A percentile compares a stretch with the other conserved stretches of the same genome.
Conservation (phyloP, 2,113 vertebrate species). For the Benitochromis conjunctus region DNA sequence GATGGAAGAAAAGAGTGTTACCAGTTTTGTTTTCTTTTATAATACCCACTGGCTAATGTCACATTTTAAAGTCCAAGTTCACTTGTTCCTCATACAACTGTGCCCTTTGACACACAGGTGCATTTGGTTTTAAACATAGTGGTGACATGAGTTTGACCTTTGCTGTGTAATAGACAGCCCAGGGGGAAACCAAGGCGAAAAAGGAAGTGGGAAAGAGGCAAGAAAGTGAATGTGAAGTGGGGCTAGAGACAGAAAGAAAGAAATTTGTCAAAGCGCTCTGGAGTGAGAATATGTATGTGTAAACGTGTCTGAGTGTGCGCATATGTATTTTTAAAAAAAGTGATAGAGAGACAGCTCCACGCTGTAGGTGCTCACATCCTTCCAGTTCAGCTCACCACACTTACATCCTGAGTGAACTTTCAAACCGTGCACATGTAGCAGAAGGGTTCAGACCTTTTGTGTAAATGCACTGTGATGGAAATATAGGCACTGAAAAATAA, state of each 20-base stretch:
- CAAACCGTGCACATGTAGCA: neutral
- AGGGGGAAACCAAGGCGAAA: neutral
- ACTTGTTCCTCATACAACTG: constrained; percentile 7
- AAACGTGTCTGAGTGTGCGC: neutral
- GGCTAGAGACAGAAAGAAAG: neutral
- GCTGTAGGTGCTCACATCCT: neutral
- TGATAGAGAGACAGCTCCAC: neutral
- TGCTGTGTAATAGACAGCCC: constrained; percentile 24
- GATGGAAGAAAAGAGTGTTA: neutral
- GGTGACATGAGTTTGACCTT: constrained; percentile 37
- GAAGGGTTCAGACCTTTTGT: neutral
- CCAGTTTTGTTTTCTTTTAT: constrained; percentile 4
- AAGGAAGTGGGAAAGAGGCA: neutral
- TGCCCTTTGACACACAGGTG: constrained; percentile 35
- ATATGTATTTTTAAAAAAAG: neutral
- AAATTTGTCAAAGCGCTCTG: constrained; percentile 1
- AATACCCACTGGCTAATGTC: constrained; percentile 1
- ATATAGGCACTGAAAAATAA: neutral
- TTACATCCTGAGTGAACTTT: neutral
- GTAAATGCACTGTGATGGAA: neutral
- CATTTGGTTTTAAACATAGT: constrained; percentile 23
- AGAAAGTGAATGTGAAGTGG: neutral
- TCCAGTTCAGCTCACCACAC: neutral
- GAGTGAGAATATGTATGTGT: neutral
- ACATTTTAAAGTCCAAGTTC: constrained; percentile 12